Evolutionary conservation across 2,888 invertebrate species (phyloP), one percentile per base, ranked within the genome.

Genomic region (Epinotia demarniana): DNA sequence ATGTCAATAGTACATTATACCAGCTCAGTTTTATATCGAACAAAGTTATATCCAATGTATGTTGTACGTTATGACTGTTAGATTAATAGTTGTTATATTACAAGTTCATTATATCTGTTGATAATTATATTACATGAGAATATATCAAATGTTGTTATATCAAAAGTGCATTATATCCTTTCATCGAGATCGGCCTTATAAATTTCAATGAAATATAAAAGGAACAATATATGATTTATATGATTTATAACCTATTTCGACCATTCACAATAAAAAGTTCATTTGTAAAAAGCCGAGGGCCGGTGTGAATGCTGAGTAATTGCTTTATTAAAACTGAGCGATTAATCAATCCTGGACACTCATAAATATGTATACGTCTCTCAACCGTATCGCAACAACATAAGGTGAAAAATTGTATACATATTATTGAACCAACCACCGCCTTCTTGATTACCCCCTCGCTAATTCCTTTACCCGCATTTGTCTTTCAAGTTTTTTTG

Each of bases 261-360:
- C 23, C 23, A 69, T 60, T 69, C 66, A 19, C 27, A 73, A 55
- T 68, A 58, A 18, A 19, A 69, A 58, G 18, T 69, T 46, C 53
- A 67, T 67, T 61, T 73, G 58, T 43, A 64, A 72, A 72, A 72
- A 64, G 72, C 60, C 58, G 23, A 74, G 57, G 74, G 64, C 49
- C 66, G 46, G 75, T 75, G 75, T 61, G 63, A 67, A 72, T 75
- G 55, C 53, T 57, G 64, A 71, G 57, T 75, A 86, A 88, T 87
- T 83, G 83, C 81, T 85, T 85, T 84, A 88, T 88, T 87, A 87
- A 86, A 85, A 81, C 78, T 79, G 79, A 75, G 67, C 84, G 83
- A 88, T 90, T 90, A 87, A 89, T 90, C 87, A 89, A 87, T 83
- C 80, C 76, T 75, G 73, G 73, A 66, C 63, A 68, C 68, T 77